phyloP scores from a whole-genome alignment of 2,113 vertebrate genomes.

The Boleophthalmus pectinirostris region DNA sequence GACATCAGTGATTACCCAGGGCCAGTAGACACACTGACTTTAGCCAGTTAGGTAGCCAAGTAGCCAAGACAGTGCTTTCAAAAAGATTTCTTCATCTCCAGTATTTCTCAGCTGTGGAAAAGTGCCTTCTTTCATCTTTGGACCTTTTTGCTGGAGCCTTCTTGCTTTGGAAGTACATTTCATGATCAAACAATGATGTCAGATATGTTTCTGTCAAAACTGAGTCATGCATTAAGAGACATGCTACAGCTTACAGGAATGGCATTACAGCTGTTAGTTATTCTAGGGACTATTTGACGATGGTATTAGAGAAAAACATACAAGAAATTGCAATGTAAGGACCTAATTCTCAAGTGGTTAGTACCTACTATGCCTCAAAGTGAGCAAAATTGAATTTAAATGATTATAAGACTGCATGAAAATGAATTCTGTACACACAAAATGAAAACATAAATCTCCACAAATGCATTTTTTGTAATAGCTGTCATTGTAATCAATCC shows the following conservation, averaged over 20 bases:
- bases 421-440: neutral
- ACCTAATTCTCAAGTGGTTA: neutral
- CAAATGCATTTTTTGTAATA: neutral
- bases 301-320: neutral
- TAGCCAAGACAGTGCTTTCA: slow-evolving; percentile 23
- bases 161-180: slow-evolving; percentile 30
- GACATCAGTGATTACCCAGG: slow-evolving; percentile 50
- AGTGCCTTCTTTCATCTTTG: slow-evolving; percentile 52
- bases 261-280: neutral
- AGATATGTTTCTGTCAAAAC: slow-evolving; percentile 39
- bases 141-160: slow-evolving; percentile 19
- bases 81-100: slow-evolving; percentile 38
- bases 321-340: neutral
- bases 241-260: neutral
- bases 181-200: slow-evolving; percentile 49
- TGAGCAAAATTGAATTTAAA: neutral
- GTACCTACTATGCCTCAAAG: neutral
- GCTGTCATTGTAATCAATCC: neutral
- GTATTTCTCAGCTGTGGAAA: slow-evolving; percentile 40
- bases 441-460: no score
- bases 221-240: slow-evolving; percentile 20
- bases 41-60: slow-evolving; percentile 52
- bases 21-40: slow-evolving; percentile 51
- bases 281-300: neutral
- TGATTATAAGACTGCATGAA: neutral